Conservation (phyloP, 2,797 vertebrate genomes). For the Erpetoichthys calabaricus region DNA sequence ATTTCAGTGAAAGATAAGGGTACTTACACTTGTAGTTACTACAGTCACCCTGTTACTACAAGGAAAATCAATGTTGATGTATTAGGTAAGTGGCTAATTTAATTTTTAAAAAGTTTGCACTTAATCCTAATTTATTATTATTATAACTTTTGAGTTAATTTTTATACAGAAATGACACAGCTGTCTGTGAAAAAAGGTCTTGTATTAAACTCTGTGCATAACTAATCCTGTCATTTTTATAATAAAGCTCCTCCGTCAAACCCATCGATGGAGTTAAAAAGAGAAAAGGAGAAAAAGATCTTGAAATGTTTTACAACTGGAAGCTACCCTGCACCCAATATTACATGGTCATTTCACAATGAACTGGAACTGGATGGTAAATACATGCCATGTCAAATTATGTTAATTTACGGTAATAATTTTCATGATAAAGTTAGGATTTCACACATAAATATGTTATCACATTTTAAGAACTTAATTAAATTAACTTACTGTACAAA, state of each 20-base stretch:
- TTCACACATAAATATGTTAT: no score
- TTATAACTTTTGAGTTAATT: no score
- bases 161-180: no score
- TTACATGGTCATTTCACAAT: constrained; percentile 35
- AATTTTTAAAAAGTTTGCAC: no score
- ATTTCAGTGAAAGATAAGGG: constrained; percentile 45
- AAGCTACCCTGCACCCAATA: constrained; percentile 25
- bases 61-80: constrained; percentile 40
- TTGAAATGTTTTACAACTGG: constrained; percentile 38
- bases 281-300: constrained; percentile 14
- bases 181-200: no score
- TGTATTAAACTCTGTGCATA: no score
- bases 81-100: constrained; percentile 28
- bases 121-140: no score
- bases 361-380: constrained; percentile 38
- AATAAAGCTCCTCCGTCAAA: constrained; percentile 24
- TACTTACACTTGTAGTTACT: constrained; percentile 37
- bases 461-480: no score
- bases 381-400: constrained; percentile 5
- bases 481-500: no score
- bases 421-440: no score
- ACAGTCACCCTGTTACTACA: not conserved
- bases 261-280: constrained; percentile 22
- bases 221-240: no score
- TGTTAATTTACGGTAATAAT: no score